Evolutionary conservation across 1,140 invertebrate genomes (phyloP).

Genomic region (Bathynomus jamesi): DNA sequence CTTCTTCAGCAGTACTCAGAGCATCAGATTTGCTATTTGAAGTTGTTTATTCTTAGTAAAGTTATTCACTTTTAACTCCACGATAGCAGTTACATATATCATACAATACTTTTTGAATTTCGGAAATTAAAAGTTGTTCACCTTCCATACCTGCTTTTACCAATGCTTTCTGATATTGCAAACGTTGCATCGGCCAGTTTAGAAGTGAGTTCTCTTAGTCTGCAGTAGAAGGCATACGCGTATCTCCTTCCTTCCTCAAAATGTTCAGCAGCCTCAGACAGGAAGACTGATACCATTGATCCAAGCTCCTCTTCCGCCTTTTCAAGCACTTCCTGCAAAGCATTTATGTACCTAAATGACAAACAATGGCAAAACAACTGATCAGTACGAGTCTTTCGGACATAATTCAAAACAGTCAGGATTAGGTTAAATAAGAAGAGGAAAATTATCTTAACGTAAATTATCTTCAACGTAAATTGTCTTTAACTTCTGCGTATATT

Average conservation of each 20-base stretch:
- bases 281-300: slow-evolving; percentile 19
- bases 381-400: too few relatives aligned
- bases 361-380: too few relatives aligned
- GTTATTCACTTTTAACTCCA: too few relatives aligned
- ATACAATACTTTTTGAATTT: too few relatives aligned
- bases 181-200: slow-evolving; percentile 13
- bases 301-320: slow-evolving; percentile 22
- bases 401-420: too few relatives aligned
- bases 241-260: slow-evolving; percentile 22
- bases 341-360: neutral
- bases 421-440: neutral
- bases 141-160: too few relatives aligned
- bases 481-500: neutral
- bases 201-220: slow-evolving; percentile 20
- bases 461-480: neutral
- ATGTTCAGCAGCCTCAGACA: slow-evolving; percentile 21
- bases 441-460: neutral
- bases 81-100: too few relatives aligned
- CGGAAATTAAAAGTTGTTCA: too few relatives aligned
- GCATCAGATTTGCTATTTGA: too few relatives aligned
- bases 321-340: slow-evolving; percentile 22
- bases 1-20: too few relatives aligned
- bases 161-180: too few relatives aligned
- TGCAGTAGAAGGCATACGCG: slow-evolving; percentile 32
- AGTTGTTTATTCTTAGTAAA: too few relatives aligned